Evolutionary conservation across 2,797 vertebrate genomes (phyloP), one percentile per base, ranked within the genome.

Genomic region (Phataginus tricuspis): DNA sequence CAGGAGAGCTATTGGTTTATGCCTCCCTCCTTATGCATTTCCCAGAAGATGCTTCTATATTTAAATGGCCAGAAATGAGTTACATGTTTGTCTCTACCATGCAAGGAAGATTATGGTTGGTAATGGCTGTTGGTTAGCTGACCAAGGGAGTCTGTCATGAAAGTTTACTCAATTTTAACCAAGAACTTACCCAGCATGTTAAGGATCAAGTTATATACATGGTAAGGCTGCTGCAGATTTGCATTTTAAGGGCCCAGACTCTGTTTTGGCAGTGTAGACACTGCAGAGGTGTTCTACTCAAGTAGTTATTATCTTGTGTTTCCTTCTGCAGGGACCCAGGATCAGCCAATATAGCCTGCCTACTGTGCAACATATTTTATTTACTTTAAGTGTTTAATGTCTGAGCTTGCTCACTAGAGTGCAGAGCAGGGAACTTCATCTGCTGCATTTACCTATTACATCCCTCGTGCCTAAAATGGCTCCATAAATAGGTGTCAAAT

Each of bases 391-490:
- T 39, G 37, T n/a, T 45, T 27, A 29, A 5, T 19, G 37, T 45
- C 21, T 37, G 55, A 31, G 14, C 21, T 45, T 31, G 18, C 25
- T 55, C 31, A 10, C 21, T 31, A 61, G 16, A 51, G 7, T 0
- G 59, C 14, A 42, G 63, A 16, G 37, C 45, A 37, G 51, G 77
- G 2, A n/a, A n/a, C n/a, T 72, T 59, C 34, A 11, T 34, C 84
- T 31, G 51, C 34, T 42, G 34, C 7, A 29, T 0, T 45, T 55
- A 31, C 10, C 7, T 10, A 7, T 8, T 5, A 1, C 1, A 37
- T 7, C 31, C 8, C 5, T 4, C 2, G 53, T 1, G 39, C 69
- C 31, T 5, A 14, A 8, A 3, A n/a, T 3, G 0, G 51, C n/a
- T 55, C 45, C 10, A 3, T 4, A 34, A 53, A 21, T 16, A 16